Conservation (phyloP, 2,888 invertebrate species). For the Cheilosia soror region DNA sequence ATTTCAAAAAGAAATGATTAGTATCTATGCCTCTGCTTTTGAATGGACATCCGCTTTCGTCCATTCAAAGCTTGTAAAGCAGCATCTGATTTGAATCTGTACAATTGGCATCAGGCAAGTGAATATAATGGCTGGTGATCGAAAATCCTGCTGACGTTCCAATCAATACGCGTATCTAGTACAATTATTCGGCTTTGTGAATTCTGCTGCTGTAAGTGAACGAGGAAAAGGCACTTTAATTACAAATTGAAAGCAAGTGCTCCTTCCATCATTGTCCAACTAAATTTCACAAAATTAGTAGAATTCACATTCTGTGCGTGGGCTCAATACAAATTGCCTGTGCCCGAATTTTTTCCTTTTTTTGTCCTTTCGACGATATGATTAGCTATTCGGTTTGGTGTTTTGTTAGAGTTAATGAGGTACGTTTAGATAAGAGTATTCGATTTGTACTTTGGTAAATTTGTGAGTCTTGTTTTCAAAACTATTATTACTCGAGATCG, state of each 20-base stretch:
- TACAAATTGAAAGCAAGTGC: constrained; percentile 61
- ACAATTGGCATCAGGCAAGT: constrained; percentile 26
- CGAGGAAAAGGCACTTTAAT: constrained; percentile 40
- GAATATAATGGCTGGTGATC: constrained; percentile 46
- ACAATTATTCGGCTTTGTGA: constrained; percentile 49
- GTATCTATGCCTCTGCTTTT: constrained; percentile 35
- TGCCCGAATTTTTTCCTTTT: constrained; percentile 5
- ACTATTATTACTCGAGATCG: constrained; percentile 16
- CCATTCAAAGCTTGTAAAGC: constrained; percentile 45
- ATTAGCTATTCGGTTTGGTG: constrained; percentile 56
- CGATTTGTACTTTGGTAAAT: constrained; percentile 40
- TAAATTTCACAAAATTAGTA: constrained; percentile 55
- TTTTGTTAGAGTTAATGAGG: constrained; percentile 58
- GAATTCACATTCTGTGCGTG: constrained; percentile 46
- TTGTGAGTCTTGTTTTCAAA: constrained; percentile 32
- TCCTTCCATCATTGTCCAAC: constrained; percentile 41
- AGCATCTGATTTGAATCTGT: constrained; percentile 7
- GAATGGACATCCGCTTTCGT: constrained; percentile 20
- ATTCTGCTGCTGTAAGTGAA: constrained; percentile 20
- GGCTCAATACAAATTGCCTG: constrained; percentile 45
- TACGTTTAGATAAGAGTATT: constrained; percentile 52
- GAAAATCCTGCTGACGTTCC: constrained; percentile 49
- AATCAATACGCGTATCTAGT: constrained; percentile 55
- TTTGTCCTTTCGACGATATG: constrained; percentile 34
- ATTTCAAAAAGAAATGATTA: constrained; percentile 19